A percentile compares a stretch with the other conserved stretches of the same genome.
Evolutionary conservation across 1,140 invertebrate genomes (phyloP).

Genomic region (Colletes latitarsis): DNA sequence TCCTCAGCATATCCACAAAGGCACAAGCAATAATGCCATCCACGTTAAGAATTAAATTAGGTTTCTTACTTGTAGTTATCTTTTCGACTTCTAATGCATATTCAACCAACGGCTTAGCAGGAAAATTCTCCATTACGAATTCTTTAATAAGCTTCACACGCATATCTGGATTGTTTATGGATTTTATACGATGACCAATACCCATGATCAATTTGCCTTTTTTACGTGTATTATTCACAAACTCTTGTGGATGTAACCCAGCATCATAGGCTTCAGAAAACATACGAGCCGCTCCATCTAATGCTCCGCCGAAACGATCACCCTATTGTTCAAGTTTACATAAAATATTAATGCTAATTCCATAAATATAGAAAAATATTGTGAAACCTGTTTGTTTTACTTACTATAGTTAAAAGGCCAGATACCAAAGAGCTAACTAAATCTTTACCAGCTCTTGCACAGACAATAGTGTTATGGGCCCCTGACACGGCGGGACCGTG

Average conservation of each 20-base stretch:
- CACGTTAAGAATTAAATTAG: constrained; percentile 99
- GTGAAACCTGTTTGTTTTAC: constrained; percentile 71
- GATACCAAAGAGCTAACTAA: constrained; percentile 97
- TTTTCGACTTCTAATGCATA: constrained; percentile 99
- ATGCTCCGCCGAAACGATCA: constrained; percentile 98
- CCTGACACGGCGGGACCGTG: constrained; percentile 99
- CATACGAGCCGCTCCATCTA: constrained; percentile 97
- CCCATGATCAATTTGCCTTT: constrained; percentile 99
- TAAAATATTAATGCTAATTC: background rate
- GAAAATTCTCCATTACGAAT: constrained; percentile 96
- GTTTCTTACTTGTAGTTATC: constrained; percentile 99
- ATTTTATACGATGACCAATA: constrained; percentile 99
- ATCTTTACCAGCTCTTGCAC: constrained; percentile 99
- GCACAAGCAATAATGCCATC: constrained; percentile 98
- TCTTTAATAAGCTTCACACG: constrained; percentile 98
- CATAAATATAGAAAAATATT: background rate
- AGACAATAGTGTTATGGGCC: constrained; percentile 99
- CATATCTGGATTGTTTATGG: constrained; percentile 99
- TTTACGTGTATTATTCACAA: constrained; percentile 98
- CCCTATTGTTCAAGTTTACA: constrained; percentile 84
- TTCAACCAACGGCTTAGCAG: constrained; percentile 93
- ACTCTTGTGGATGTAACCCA: constrained; percentile 97
- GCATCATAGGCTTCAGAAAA: constrained; percentile 98
- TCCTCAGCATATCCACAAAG: constrained; percentile 97
- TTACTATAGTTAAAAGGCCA: constrained; percentile 98